Conservation (phyloP, 2,113 vertebrate species). For the Trematocara zebra region DNA sequence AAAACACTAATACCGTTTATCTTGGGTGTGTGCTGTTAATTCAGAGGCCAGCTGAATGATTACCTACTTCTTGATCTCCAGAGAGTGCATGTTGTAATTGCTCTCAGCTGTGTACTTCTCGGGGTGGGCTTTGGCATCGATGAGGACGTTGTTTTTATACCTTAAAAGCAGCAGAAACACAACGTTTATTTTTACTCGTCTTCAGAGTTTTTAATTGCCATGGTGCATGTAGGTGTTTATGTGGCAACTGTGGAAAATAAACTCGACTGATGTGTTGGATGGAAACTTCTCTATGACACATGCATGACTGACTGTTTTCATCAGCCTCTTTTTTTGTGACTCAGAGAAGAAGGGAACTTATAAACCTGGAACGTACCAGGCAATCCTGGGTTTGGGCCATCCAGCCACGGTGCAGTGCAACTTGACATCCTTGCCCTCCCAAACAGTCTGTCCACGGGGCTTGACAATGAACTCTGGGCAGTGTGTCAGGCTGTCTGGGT, state of each 20-base stretch:
- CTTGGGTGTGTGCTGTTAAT: background rate
- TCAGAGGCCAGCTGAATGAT: background rate
- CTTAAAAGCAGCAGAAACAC: slow-evolving; percentile 61
- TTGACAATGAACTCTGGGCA: slow-evolving; percentile 86
- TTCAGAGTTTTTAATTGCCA: background rate
- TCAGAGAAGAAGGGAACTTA: background rate
- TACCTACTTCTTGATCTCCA: slow-evolving; percentile 90
- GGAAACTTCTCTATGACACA: slow-evolving; percentile 2
- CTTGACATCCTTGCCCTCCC: slow-evolving; percentile 88
- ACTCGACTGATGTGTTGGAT: background rate
- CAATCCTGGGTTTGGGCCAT: slow-evolving; percentile 89
- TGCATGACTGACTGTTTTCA: background rate
- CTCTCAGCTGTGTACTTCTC: slow-evolving; percentile 85
- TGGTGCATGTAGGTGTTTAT: background rate
- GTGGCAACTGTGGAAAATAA: background rate
- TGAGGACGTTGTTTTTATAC: slow-evolving; percentile 98
- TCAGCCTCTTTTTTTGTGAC: background rate
- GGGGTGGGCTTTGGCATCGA: slow-evolving; percentile 80
- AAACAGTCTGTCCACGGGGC: slow-evolving; percentile 88
- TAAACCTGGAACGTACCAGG: slow-evolving; percentile 41
- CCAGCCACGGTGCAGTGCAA: slow-evolving; percentile 89
- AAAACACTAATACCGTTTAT: background rate
- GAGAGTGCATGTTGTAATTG: slow-evolving; percentile 91
- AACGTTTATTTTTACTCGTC: background rate
- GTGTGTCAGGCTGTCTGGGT: slow-evolving; percentile 86